These are phyloP conservation scores for Hirtodrosophila alboralis DNA, from an alignment of 2,888 invertebrate species.

Conservation along the genomic window DNA sequence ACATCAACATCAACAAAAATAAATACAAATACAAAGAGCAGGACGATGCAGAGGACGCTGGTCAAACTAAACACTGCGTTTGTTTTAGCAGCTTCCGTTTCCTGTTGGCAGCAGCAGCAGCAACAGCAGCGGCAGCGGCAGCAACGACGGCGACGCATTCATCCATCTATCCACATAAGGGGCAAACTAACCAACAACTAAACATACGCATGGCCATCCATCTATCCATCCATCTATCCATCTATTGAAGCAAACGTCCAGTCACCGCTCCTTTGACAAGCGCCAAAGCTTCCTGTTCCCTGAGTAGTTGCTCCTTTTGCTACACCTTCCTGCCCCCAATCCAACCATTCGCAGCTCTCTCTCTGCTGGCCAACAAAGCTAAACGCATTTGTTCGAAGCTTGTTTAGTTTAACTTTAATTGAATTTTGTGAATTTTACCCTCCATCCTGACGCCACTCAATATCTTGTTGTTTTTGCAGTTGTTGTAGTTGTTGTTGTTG, in stretches of 20 bases:
- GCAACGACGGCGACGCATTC: conserved; percentile 40
- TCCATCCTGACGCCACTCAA: conserved; percentile 23
- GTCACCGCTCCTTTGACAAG: conserved; percentile 68
- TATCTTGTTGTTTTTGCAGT: conserved; percentile 38
- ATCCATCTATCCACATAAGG: conserved; percentile 63
- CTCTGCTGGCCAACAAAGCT: conserved; percentile 55
- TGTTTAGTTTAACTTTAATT: conserved; percentile 80
- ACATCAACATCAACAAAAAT: conserved; percentile 58
- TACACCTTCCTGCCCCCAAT: not conserved
- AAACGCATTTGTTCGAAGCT: conserved; percentile 80
- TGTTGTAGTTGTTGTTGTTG: conserved; percentile 39
- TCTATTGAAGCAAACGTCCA: conserved; percentile 59
- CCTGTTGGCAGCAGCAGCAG: conserved; percentile 53
- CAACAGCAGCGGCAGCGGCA: conserved; percentile 24
- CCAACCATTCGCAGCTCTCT: not conserved
- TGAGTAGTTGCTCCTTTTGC: conserved; percentile 21
- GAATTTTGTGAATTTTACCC: conserved; percentile 77
- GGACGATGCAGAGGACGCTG: conserved; percentile 40
- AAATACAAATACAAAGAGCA: conserved; percentile 60
- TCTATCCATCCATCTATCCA: conserved; percentile 57
- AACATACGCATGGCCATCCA: conserved; percentile 69
- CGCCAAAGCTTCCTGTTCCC: conserved; percentile 58
- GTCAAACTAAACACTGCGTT: conserved; percentile 74
- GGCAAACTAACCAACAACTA: conserved; percentile 62
- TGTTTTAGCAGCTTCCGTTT: conserved; percentile 78